Evolutionary conservation across 92 coral and sea anemone species (phyloP), one percentile per base, ranked within the genome.

Genomic region (Epizoanthus ramosus): DNA sequence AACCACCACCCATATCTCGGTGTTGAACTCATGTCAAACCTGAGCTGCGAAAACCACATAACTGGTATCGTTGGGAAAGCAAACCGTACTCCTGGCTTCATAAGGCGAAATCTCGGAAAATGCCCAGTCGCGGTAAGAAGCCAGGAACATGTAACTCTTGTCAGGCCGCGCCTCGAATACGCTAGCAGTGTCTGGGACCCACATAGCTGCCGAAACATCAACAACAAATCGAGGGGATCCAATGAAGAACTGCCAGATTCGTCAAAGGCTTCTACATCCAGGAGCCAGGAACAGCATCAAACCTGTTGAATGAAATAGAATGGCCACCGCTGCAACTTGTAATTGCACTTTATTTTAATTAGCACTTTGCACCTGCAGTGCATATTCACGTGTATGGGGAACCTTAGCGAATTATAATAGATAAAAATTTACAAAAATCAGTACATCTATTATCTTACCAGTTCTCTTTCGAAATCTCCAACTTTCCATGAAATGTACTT

Each of bases 401-500:
- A n/a, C n/a, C n/a, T n/a, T n/a, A n/a, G n/a, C n/a, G n/a, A n/a
- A n/a, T n/a, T n/a, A n/a, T n/a, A n/a, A n/a, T n/a, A n/a, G n/a
- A n/a, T n/a, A n/a, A n/a, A n/a, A n/a, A n/a, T n/a, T n/a, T n/a
- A n/a, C n/a, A n/a, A n/a, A n/a, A n/a, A n/a, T n/a, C 39, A 35
- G 39, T 35, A 35, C 2, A 35, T 2, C 4, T 35, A 35, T 35
- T 35, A 35, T 35, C 93, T 70, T 16, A 95, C 98, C 84, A 41
- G 43, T 79, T 92, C 93, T 16, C 64, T 73, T 41, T 70, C 88
- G 24, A 95, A 90, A 74, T 85, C 81, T 57, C 97, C 95, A 47
- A 79, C 57, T 79, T 80, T 93, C 98, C 98, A 95, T 12, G 98
- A 83, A 14, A 95, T 81, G 63, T 60, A 83, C 21, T 87, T 83